A percentile compares a stretch with the other conserved stretches of the same genome.
Evolutionary conservation across 2,113 vertebrate species (phyloP).

Genomic region (Periophthalmodon schlosseri): DNA sequence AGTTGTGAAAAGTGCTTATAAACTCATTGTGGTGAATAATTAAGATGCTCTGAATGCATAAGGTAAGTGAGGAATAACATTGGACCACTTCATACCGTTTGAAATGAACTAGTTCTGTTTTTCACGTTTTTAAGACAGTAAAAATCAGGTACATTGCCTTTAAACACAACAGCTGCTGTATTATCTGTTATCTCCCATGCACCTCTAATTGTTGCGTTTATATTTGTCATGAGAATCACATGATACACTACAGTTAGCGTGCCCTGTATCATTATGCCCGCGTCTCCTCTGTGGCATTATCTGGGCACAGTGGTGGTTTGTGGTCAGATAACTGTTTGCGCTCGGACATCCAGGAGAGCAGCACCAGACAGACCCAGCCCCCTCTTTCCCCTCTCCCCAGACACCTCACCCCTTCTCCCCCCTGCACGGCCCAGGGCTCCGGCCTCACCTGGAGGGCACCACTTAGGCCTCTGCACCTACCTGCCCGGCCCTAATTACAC

Average conservation of each 20-base stretch:
- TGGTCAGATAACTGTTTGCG: constrained; percentile 69
- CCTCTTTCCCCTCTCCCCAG: constrained; percentile 22
- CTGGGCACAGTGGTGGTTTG: constrained; percentile 41
- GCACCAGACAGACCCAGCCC: constrained; percentile 44
- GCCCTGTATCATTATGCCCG: background rate
- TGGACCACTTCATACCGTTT: too few species aligned
- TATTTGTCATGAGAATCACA: background rate
- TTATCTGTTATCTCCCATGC: too few species aligned
- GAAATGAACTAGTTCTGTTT: too few species aligned
- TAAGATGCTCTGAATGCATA: too few species aligned
- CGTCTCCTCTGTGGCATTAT: background rate
- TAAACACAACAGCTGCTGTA: too few species aligned
- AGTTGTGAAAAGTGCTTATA: too few species aligned
- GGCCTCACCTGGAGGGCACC: constrained; percentile 71
- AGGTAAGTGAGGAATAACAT: too few species aligned
- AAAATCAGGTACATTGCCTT: too few species aligned
- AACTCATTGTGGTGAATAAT: too few species aligned
- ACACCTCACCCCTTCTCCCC: constrained; percentile 43
- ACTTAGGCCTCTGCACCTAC: constrained; percentile 68
- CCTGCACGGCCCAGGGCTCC: constrained; percentile 63
- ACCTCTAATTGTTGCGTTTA: background rate
- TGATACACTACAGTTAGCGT: background rate
- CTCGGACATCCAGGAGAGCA: constrained; percentile 53
- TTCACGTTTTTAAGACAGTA: too few species aligned
- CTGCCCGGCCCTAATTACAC: constrained; percentile 65